Percentiles rank a stretch among this genome's conserved stretches.
These are phyloP conservation scores for Periophthalmus modestus DNA, from an alignment of 2,113 vertebrate genomes.

Conservation along the genomic window DNA sequence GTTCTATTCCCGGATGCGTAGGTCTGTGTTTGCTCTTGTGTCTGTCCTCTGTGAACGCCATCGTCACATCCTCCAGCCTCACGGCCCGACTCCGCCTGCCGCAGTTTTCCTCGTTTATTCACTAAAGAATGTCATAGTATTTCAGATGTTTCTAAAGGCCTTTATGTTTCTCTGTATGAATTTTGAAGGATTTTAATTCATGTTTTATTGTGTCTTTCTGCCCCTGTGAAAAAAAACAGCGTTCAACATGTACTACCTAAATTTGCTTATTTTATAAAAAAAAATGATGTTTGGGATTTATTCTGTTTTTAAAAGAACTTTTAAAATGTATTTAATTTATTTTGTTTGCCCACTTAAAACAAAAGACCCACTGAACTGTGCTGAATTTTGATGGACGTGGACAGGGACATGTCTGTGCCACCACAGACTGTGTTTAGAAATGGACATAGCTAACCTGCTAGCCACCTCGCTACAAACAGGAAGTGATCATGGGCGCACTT, in stretches of 20 bases:
- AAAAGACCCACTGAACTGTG: not conserved
- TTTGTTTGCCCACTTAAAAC: not conserved
- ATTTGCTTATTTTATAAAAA: not conserved
- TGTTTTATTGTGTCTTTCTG: slow-evolving; percentile 7
- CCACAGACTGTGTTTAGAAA: not conserved
- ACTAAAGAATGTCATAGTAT: not conserved
- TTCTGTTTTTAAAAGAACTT: slow-evolving; percentile 1
- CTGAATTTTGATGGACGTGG: not conserved
- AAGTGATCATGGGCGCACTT: too few relatives aligned
- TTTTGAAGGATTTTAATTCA: slow-evolving; percentile 38
- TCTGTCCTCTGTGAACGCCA: too few relatives aligned
- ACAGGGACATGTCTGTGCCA: not conserved
- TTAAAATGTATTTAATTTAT: slow-evolving; percentile 12
- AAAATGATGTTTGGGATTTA: not conserved
- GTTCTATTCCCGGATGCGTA: not conserved
- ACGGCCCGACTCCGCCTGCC: slow-evolving; percentile 12
- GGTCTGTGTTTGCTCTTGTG: not conserved
- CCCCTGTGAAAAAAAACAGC: slow-evolving; percentile 3
- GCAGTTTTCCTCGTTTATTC: not conserved
- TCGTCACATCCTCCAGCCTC: slow-evolving; percentile 22
- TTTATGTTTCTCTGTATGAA: slow-evolving; percentile 14
- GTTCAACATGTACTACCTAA: slow-evolving; percentile 3
- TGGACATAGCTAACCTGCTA: not conserved
- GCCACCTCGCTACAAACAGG: too few relatives aligned
- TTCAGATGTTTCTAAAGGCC: not conserved